Conservation (phyloP, 2,113 vertebrate genomes). For the Elanus axillaris region DNA sequence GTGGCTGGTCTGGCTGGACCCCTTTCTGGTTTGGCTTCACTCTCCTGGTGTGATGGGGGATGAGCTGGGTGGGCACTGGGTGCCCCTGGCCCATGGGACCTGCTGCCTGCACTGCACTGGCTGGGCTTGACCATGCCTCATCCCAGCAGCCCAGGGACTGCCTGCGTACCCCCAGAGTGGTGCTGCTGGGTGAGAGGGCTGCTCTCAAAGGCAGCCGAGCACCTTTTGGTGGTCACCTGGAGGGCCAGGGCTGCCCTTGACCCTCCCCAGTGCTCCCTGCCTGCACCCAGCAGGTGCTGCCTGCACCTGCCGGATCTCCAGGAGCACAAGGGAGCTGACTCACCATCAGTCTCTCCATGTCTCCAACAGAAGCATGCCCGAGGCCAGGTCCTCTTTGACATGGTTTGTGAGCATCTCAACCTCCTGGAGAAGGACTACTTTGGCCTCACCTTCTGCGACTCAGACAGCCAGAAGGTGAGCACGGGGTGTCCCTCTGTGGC, state of each 20-base stretch:
- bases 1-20: background rate
- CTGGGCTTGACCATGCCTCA: rapidly evolving
- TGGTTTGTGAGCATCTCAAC: slow-evolving; percentile 95
- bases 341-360: background rate
- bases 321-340: background rate
- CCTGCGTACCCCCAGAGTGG: background rate
- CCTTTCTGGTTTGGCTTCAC: background rate
- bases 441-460: slow-evolving; percentile 90
- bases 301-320: background rate
- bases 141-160: rapidly evolving
- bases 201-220: background rate
- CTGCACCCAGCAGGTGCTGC: background rate
- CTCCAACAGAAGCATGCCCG: slow-evolving; percentile 86
- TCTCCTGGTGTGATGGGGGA: background rate
- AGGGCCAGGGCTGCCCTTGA: background rate
- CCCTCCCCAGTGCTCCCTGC: background rate
- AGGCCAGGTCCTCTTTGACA: slow-evolving; percentile 89
- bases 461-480: slow-evolving; percentile 95
- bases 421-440: slow-evolving; percentile 98
- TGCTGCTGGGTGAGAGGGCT: background rate
- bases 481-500: background rate
- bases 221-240: background rate
- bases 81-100: background rate
- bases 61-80: background rate
- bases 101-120: background rate